A percentile compares a stretch with the other conserved stretches of the same genome.
Conservation (phyloP, 1,140 invertebrate genomes). For the Belonocnema kinseyi region DNA sequence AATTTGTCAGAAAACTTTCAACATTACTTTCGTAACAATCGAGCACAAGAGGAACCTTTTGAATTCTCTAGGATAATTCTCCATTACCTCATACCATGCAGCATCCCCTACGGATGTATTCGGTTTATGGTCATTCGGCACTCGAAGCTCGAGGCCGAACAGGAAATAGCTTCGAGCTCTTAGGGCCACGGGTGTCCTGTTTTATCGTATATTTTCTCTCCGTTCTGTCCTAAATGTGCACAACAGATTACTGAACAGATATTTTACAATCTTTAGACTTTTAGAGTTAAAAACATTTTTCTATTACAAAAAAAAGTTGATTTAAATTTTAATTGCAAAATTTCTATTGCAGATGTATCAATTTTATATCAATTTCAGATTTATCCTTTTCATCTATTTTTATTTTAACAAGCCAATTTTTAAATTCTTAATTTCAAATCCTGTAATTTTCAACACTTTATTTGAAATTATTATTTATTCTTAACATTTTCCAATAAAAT, state of each 20-base stretch:
- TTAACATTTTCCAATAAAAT: too few relatives aligned
- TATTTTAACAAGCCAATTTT: too few relatives aligned
- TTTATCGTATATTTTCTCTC: constrained; percentile 66
- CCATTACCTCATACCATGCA: constrained; percentile 35
- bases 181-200: constrained; percentile 59
- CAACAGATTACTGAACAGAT: not conserved
- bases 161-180: constrained; percentile 70
- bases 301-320: too few relatives aligned
- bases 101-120: constrained; percentile 71
- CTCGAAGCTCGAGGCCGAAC: constrained; percentile 60
- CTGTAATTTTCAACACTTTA: too few relatives aligned
- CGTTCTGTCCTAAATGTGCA: not conserved
- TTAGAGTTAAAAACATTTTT: not conserved
- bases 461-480: too few relatives aligned
- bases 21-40: constrained; percentile 35
- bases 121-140: constrained; percentile 69
- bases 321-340: too few relatives aligned
- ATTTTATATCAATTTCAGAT: too few relatives aligned
- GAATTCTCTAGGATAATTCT: constrained; percentile 7
- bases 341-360: too few relatives aligned
- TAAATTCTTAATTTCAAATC: too few relatives aligned
- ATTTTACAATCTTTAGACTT: not conserved
- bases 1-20: constrained; percentile 68
- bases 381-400: too few relatives aligned
- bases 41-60: not conserved